phyloP scores from a whole-genome alignment of 1,140 invertebrate species.

The Heliothis subflexa region DNA sequence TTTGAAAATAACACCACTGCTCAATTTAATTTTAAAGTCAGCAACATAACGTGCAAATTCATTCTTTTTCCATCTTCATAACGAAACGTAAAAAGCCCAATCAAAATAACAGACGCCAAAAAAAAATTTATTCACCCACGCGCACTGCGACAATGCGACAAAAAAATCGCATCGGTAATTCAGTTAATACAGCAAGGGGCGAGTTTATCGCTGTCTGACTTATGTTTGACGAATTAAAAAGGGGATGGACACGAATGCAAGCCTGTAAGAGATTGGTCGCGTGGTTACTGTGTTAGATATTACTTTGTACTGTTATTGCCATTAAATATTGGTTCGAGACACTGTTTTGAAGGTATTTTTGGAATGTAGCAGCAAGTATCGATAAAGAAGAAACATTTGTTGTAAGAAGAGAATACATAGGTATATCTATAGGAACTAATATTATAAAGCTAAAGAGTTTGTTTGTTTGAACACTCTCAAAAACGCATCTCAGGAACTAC shows the following conservation, averaged over 20 bases:
- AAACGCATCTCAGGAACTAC: too few relatives aligned
- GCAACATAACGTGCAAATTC: too few relatives aligned
- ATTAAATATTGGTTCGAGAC: background rate
- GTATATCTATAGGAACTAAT: too few relatives aligned
- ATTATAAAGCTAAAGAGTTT: too few relatives aligned
- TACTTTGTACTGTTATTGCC: background rate
- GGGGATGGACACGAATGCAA: constrained; percentile 55
- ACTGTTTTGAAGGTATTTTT: too few relatives aligned
- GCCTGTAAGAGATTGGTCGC: constrained; percentile 25
- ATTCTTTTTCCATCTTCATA: background rate
- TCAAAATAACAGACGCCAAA: background rate
- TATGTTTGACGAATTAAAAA: constrained; percentile 77
- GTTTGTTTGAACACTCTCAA: too few relatives aligned
- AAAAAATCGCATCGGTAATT: constrained; percentile 61
- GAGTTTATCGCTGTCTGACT: constrained; percentile 59
- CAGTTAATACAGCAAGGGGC: constrained; percentile 55
- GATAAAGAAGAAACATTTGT: too few relatives aligned
- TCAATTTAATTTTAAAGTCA: too few relatives aligned
- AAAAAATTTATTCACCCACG: constrained; percentile 17
- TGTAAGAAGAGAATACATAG: too few relatives aligned
- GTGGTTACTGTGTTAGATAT: constrained; percentile 3
- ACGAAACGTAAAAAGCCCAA: background rate
- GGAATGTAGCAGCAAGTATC: too few relatives aligned
- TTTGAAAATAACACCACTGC: too few relatives aligned
- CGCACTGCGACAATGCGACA: constrained; percentile 35